Percentiles rank a stretch among this genome's conserved stretches.
phyloP scores from a whole-genome alignment of 2,113 vertebrate genomes.

The Gila orcuttii region DNA sequence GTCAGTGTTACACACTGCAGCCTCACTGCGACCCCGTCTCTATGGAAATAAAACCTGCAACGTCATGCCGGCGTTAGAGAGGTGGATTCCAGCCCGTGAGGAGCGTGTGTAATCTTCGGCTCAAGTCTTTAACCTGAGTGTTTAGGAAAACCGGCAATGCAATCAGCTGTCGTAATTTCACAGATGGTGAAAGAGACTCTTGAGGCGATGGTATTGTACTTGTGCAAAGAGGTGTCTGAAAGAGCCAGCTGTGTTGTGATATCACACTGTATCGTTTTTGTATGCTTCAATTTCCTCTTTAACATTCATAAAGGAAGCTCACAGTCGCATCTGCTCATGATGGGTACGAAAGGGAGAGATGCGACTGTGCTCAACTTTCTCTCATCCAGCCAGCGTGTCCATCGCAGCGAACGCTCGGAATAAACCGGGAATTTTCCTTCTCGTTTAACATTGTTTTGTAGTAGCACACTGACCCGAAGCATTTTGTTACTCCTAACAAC shows the following conservation, averaged over 20 bases:
- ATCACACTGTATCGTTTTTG: neutral
- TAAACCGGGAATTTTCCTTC: neutral
- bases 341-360: neutral
- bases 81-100: conserved; percentile 68
- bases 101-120: neutral
- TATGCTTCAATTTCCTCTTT: conserved; percentile 31
- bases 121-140: conserved; percentile 38
- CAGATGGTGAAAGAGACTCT: conserved; percentile 40
- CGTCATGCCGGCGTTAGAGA: conserved; percentile 72
- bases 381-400: neutral
- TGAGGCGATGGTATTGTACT: conserved; percentile 15
- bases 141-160: conserved; percentile 24
- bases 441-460: conserved; percentile 4
- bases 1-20: conserved; percentile 80
- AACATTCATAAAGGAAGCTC: conserved; percentile 18
- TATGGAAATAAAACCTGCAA: conserved; percentile 78
- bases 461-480: conserved; percentile 16
- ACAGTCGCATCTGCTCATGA: neutral
- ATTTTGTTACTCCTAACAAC: conserved; percentile 19
- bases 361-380: neutral
- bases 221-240: conserved; percentile 19
- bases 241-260: conserved; percentile 28
- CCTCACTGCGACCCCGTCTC: conserved; percentile 74
- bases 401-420: neutral
- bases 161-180: conserved; percentile 42